phyloP scores from a whole-genome alignment of 2,797 vertebrate species.

The Vireo griseus region DNA sequence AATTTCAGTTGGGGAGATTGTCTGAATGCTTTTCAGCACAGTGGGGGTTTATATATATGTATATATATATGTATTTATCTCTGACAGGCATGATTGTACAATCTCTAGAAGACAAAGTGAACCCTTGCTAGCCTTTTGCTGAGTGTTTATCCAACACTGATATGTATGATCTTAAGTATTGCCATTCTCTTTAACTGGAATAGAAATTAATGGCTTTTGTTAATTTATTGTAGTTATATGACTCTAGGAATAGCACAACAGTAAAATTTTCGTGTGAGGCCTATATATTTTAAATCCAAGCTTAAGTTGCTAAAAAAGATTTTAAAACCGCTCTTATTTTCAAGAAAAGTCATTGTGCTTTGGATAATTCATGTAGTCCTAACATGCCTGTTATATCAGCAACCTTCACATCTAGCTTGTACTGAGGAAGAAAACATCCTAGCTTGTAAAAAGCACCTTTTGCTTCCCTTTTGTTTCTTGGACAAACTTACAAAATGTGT shows the following conservation, averaged over 20 bases:
- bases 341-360: not conserved
- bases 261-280: not conserved
- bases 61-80: not conserved
- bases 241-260: not conserved
- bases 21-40: not conserved
- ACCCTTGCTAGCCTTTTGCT: not conserved
- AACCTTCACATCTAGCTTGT: not conserved
- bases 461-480: not conserved
- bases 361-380: not conserved
- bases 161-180: not conserved
- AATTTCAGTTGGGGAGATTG: not conserved
- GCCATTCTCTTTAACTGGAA: not conserved
- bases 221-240: not conserved
- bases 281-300: not conserved
- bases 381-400: not conserved
- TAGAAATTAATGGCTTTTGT: not conserved
- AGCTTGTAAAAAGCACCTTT: not conserved
- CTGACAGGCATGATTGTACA: not conserved
- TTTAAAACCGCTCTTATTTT: not conserved
- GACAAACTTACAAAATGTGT: not conserved
- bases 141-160: not conserved
- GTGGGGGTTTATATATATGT: rapidly evolving
- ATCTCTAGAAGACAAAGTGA: not conserved
- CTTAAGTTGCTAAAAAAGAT: not conserved
- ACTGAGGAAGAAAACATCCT: not conserved